Base-by-base conservation (phyloP, 1,140 invertebrate genomes). In the Amphibalanus amphitrite region DNA sequence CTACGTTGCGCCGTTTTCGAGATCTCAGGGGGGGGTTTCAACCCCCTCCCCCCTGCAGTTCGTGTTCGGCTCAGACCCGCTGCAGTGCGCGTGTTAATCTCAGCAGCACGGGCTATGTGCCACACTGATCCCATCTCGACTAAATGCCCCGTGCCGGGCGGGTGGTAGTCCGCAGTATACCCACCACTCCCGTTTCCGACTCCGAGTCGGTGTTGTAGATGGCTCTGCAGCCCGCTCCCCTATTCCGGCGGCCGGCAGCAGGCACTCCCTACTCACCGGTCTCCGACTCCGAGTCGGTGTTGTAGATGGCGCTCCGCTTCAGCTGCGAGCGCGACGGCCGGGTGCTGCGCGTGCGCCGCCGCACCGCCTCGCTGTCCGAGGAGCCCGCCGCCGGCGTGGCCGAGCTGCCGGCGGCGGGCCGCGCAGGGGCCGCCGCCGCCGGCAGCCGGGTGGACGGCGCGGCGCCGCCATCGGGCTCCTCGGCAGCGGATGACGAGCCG, bases 221-320 rank as follows among this genome's bases (percentile, higher is more conserved):
- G 47, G 1, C 47, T 3, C 13, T 23, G 47, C 10, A 20, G 6
- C 6, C 47, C 47, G 17, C 20, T 23, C 13, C 65, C 1, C 65
- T 3, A 8, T 28, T 3, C n/a, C 15, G 65, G 1, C n/a, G n/a
- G 23, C 3, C n/a, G 6, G 26, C 8, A 1, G n/a, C n/a, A n/a
- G n/a, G n/a, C n/a, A n/a, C n/a, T n/a, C n/a, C n/a, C 10, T 17
- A 26, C 26, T 26, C n/a, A 26, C 65, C 26, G n/a, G 65, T 67
- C 26, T 67, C 65, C 1, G 65, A 67, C n/a, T 67, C 65, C 3
- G 65, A 67, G 65, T 67, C 65, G 17, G 65, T 67, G 65, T 67
- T 67, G n/a, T 67, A 67, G 65, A 67, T 67, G 65, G 26, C 26
- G 8, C 23, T 20, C n/a, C 65, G 65, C 17, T 67, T 67, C 13